phyloP scores from a whole-genome alignment of 1,140 invertebrate genomes.

The Orussus abietinus region DNA sequence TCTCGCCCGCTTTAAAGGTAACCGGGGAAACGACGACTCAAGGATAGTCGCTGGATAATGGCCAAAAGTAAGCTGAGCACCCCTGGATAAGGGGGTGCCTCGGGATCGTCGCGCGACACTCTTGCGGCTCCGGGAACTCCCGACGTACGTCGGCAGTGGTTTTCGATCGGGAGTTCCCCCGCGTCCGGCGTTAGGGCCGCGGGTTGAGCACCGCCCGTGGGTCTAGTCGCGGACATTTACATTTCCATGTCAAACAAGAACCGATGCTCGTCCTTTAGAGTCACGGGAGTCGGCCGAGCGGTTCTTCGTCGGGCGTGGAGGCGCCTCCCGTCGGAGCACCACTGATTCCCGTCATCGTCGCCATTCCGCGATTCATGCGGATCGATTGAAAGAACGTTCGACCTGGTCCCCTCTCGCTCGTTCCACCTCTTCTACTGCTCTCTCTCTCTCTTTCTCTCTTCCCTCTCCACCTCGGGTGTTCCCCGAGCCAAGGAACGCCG shows the following conservation, averaged over 20 bases:
- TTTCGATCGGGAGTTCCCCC: too few species aligned
- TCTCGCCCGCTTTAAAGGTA: too few species aligned
- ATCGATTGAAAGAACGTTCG: constrained; percentile 4
- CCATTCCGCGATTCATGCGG: constrained; percentile 6
- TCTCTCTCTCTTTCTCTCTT: constrained; percentile 14
- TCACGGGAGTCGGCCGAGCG: constrained; percentile 7
- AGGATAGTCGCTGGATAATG: too few species aligned
- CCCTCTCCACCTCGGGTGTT: neutral
- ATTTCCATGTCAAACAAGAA: constrained; percentile 40
- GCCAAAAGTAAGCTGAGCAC: constrained; percentile 41
- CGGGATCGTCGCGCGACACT: constrained; percentile 33
- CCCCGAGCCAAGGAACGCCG: too few species aligned
- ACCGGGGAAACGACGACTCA: too few species aligned
- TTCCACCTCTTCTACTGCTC: constrained; percentile 12
- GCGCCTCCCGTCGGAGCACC: too few species aligned
- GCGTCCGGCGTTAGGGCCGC: too few species aligned
- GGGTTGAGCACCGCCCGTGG: too few species aligned
- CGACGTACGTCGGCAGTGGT: constrained; percentile 18
- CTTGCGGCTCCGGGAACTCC: constrained; percentile 27
- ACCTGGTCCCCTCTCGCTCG: constrained; percentile 10
- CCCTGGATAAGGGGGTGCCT: constrained; percentile 30
- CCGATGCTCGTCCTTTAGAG: constrained; percentile 25
- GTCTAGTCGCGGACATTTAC: constrained; percentile 32
- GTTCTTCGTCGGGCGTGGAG: neutral
- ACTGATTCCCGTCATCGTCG: neutral